phyloP scores from a whole-genome alignment of 2,797 vertebrate genomes.

The Hyperoplus immaculatus region DNA sequence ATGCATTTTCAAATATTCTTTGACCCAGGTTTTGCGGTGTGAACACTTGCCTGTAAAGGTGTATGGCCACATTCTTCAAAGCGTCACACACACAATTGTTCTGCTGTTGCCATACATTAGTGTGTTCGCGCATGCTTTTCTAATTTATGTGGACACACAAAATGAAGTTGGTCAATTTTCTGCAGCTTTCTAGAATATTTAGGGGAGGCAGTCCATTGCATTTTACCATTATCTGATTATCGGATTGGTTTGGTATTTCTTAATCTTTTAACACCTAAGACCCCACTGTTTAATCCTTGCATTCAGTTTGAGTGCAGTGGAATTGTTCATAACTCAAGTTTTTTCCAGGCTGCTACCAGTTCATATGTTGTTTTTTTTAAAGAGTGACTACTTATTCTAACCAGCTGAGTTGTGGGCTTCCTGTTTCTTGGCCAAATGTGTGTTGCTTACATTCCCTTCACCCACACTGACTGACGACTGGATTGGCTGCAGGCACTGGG shows the following conservation, averaged over 20 bases:
- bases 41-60: constrained; percentile 44
- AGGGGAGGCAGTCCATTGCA: background rate
- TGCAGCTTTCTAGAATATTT: constrained; percentile 36
- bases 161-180: background rate
- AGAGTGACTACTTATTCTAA: constrained; percentile 56
- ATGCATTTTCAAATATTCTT: constrained; percentile 56
- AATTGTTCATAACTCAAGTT: background rate
- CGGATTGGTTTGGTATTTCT: background rate
- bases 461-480: constrained; percentile 59
- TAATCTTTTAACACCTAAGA: constrained; percentile 4
- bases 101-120: constrained; percentile 26
- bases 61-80: constrained; percentile 39
- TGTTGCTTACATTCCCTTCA: constrained; percentile 53
- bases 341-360: constrained; percentile 34
- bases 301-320: constrained; percentile 6
- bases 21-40: constrained; percentile 48
- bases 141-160: constrained; percentile 32
- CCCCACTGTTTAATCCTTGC: background rate
- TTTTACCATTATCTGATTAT: constrained; percentile 20
- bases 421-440: constrained; percentile 52
- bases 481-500: constrained; percentile 62
- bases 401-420: constrained; percentile 53
- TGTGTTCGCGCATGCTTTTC: constrained; percentile 55
- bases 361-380: constrained; percentile 33
- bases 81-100: constrained; percentile 58